A percentile compares a stretch with the other conserved stretches of the same genome.
These are phyloP conservation scores for Scartelaos histophorus DNA, from an alignment of 2,113 vertebrate genomes.

Conservation along the genomic window DNA sequence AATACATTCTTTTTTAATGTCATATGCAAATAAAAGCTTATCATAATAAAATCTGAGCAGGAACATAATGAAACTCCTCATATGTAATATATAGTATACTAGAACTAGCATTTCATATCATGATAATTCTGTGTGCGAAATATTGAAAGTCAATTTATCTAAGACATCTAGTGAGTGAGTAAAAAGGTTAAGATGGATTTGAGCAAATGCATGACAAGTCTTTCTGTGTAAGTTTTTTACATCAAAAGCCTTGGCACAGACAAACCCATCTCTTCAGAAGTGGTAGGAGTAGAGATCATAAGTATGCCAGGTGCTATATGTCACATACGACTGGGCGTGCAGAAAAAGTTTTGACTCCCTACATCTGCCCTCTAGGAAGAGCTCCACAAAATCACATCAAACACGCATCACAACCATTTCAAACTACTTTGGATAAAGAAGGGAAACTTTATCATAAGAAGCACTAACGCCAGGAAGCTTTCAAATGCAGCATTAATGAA, in stretches of 20 bases:
- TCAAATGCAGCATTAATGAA: slow-evolving; percentile 75
- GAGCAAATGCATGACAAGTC: slow-evolving; percentile 38
- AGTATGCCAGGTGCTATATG: slow-evolving; percentile 36
- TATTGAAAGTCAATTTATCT: slow-evolving; percentile 60
- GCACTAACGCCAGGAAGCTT: slow-evolving; percentile 65
- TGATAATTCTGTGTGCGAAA: slow-evolving; percentile 54
- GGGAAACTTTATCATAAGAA: slow-evolving; percentile 68
- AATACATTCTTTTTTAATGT: slow-evolving; percentile 71
- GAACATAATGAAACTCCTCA: slow-evolving; percentile 88
- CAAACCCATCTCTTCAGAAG: slow-evolving; percentile 35
- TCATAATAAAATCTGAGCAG: slow-evolving; percentile 76
- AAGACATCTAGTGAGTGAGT: slow-evolving; percentile 35
- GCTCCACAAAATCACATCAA: slow-evolving; percentile 71
- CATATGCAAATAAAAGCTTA: slow-evolving; percentile 72
- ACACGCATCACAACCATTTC: slow-evolving; percentile 65
- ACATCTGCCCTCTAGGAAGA: slow-evolving; percentile 55
- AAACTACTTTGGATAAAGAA: slow-evolving; percentile 61
- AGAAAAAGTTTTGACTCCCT: slow-evolving; percentile 55
- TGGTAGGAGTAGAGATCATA: slow-evolving; percentile 36
- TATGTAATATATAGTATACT: slow-evolving; percentile 81
- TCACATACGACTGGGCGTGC: slow-evolving; percentile 34
- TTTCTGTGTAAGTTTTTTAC: slow-evolving; percentile 40
- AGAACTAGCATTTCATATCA: slow-evolving; percentile 55
- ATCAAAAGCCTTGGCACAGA: slow-evolving; percentile 40
- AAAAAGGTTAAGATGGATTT: slow-evolving; percentile 55